Evolutionary conservation across 2,797 vertebrate genomes (phyloP).

Genomic region (Neosalanx taihuensis): DNA sequence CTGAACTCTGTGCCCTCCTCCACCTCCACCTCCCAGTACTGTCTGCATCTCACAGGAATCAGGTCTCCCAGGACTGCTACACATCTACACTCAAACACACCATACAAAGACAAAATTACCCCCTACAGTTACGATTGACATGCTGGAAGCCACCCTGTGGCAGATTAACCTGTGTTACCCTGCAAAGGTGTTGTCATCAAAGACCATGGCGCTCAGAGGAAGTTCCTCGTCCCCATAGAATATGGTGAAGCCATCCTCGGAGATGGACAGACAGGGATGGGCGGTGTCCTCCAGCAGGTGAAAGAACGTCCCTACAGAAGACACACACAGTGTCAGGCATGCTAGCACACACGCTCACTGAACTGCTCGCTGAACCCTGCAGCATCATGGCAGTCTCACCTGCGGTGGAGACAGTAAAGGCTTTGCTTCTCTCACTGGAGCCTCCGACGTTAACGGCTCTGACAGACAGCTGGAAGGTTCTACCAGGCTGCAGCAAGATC

Average conservation of each 20-base stretch:
- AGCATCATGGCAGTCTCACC: constrained; percentile 63
- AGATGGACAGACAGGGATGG: constrained; percentile 85
- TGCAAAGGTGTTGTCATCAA: constrained; percentile 78
- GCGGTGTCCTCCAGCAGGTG: constrained; percentile 84
- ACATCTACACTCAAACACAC: constrained; percentile 69
- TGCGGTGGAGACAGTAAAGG: constrained; percentile 76
- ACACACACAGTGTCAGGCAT: constrained; percentile 7
- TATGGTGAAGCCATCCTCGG: constrained; percentile 86
- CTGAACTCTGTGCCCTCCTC: constrained; percentile 80
- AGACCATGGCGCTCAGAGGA: constrained; percentile 70
- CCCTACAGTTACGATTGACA: too few species aligned
- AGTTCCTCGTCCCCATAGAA: constrained; percentile 79
- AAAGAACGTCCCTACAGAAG: constrained; percentile 82
- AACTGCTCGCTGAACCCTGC: background rate
- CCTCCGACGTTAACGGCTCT: constrained; percentile 87
- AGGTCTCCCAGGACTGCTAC: constrained; percentile 85
- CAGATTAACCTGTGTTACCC: constrained; percentile 67
- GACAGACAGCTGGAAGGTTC: constrained; percentile 77
- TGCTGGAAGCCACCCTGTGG: background rate
- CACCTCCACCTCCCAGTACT: constrained; percentile 92
- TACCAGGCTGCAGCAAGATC: constrained; percentile 82
- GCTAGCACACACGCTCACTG: background rate
- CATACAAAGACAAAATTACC: background rate
- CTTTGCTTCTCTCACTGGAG: constrained; percentile 78
- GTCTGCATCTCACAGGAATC: constrained; percentile 81